Conservation (phyloP, 2,113 vertebrate species). For the Oxyura jamaicensis region DNA sequence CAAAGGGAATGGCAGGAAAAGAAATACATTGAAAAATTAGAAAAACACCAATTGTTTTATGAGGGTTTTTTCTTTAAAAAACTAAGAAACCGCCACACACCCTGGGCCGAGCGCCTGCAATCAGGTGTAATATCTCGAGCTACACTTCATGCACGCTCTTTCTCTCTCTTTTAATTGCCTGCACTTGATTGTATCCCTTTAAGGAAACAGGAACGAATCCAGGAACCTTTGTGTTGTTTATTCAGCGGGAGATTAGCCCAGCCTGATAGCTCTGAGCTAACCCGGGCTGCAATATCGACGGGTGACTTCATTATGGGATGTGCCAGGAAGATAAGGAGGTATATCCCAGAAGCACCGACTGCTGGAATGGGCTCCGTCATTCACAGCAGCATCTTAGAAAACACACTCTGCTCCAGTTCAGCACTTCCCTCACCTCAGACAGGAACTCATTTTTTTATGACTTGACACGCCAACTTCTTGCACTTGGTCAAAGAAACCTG, state of each 20-base stretch:
- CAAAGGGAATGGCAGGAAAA: conserved; percentile 18
- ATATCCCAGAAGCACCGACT: neutral
- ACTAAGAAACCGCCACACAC: neutral
- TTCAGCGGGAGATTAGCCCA: conserved; percentile 43
- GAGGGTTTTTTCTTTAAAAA: neutral
- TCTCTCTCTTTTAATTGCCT: conserved; percentile 27
- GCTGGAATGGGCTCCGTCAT: neutral
- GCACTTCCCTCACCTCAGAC: neutral
- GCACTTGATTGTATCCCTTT: conserved; percentile 19
- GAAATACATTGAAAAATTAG: conserved; percentile 8
- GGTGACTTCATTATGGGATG: neutral
- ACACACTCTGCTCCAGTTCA: neutral
- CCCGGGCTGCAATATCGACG: neutral
- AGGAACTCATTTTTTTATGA: neutral
- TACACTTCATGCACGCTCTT: neutral
- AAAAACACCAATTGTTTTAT: conserved; percentile 42
- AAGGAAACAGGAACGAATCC: conserved; percentile 64
- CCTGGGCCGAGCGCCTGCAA: conserved; percentile 16
- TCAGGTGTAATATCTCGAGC: conserved; percentile 4
- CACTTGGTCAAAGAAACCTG: neutral
- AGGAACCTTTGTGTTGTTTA: conserved; percentile 56
- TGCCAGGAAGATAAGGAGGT: neutral
- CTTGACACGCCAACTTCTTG: neutral
- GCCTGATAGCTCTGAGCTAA: conserved; percentile 25
- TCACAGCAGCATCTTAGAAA: neutral